phyloP scores from a whole-genome alignment of 2,797 vertebrate genomes.

The Eidolon dupreanum region DNA sequence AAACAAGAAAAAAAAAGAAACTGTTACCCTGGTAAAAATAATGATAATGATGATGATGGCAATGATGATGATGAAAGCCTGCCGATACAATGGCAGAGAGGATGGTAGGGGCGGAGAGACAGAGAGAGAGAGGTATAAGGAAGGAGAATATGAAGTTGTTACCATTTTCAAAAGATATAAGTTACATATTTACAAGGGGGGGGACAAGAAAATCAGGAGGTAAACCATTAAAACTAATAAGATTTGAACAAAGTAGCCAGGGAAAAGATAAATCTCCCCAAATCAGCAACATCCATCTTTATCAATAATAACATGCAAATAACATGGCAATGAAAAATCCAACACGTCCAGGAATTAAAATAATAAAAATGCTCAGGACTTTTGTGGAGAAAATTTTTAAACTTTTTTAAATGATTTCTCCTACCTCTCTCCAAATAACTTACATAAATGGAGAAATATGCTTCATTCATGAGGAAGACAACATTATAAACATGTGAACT shows the following conservation, averaged over 20 bases:
- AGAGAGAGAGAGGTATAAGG: background rate
- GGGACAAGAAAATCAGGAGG: background rate
- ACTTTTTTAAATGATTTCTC: background rate
- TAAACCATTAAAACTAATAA: conserved; percentile 10
- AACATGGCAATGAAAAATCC: background rate
- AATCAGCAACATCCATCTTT: background rate
- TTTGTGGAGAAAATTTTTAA: background rate
- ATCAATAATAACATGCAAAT: background rate
- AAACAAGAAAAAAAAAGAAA: background rate
- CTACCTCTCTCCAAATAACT: background rate
- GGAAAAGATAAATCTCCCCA: background rate
- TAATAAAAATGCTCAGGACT: background rate
- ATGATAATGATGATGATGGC: background rate
- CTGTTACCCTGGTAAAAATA: background rate
- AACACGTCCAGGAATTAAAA: background rate
- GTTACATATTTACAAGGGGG: background rate
- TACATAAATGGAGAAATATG: background rate
- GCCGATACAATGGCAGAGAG: background rate
- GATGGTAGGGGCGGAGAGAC: background rate
- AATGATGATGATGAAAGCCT: background rate
- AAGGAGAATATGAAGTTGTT: background rate
- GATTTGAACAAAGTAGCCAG: background rate
- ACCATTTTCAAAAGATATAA: background rate
- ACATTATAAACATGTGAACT: background rate
- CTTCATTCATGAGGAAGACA: background rate